Evolutionary conservation across 2,797 vertebrate genomes (phyloP), one percentile per base, ranked within the genome.

Genomic region (Helostoma temminkii): DNA sequence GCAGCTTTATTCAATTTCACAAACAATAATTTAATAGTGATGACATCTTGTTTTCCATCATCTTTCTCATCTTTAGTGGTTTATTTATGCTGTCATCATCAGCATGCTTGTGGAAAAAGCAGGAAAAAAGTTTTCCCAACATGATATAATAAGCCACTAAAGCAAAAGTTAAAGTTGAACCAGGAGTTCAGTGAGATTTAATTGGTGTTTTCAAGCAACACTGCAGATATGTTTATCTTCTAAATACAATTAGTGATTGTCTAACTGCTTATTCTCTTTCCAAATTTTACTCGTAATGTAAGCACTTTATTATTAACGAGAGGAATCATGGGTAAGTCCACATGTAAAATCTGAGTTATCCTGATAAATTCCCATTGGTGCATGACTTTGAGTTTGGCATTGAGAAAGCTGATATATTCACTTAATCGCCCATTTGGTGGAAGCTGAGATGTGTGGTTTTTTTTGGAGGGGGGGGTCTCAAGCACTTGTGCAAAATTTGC

Each of bases 391-490:
- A 59, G 41, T 24, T 24, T 49, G n/a, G 50, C 34, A 52, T 61
- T 65, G 21, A 47, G 9, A 32, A 32, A 30, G 4, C 1, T n/a
- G 26, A 52, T 64, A 16, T 54, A 52, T 61, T 63, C 21, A 22
- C 34, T 59, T 34, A 39, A 5, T 55, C 39, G 37, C 14, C 9
- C 21, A 22, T 26, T 9, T 39, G 11, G n/a, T 46, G 9, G 25
- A 60, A 49, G 56, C 6, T 2, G 6, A 6, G 5, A 24, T 60
- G 19, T 34, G 11, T 34, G 8, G 4, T 32, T 46, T 42, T 63
- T 46, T 58, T 43, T 34, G n/a, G 21, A 42, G n/a, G n/a, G n/a
- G n/a, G n/a, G n/a, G n/a, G 56, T 45, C 57, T 68, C 34, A 50
- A 69, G 70, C 14, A 45, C 21, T 34, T 54, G 12, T 22, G 21